Evolutionary conservation across 2,113 vertebrate genomes (phyloP).

Genomic region (Lepisosteus oculatus): DNA sequence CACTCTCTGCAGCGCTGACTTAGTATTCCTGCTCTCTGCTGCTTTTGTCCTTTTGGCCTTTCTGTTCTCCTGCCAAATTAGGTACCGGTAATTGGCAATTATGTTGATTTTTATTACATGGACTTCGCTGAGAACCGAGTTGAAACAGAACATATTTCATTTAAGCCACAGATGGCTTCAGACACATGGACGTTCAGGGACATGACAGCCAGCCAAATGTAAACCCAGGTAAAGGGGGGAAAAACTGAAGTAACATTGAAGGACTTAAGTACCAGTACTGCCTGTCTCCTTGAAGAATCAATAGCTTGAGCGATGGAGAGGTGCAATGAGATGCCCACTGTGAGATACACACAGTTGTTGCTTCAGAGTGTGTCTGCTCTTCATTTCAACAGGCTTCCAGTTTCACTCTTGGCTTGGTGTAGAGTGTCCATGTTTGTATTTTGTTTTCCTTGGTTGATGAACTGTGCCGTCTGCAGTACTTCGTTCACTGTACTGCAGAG

Average conservation of each 20-base stretch:
- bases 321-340: background rate
- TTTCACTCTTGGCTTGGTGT: no score
- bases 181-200: slow-evolving; percentile 35
- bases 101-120: slow-evolving; percentile 49
- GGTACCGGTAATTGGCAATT: slow-evolving; percentile 41
- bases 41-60: slow-evolving; percentile 46
- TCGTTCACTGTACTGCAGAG: no score
- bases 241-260: slow-evolving; percentile 11
- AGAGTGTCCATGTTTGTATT: no score
- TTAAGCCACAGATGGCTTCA: slow-evolving; percentile 41
- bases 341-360: background rate
- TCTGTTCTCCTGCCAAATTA: slow-evolving; percentile 50
- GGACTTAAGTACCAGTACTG: slow-evolving; percentile 12
- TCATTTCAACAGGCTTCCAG: no score
- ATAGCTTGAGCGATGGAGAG: background rate
- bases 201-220: slow-evolving; percentile 20
- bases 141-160: slow-evolving; percentile 45
- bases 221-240: slow-evolving; percentile 14
- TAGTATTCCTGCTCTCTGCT: slow-evolving; percentile 43
- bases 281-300: background rate
- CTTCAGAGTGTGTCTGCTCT: no score
- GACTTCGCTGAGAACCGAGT: slow-evolving; percentile 37
- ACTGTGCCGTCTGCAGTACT: no score
- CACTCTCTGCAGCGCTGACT: slow-evolving; percentile 41
- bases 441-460: no score